These are phyloP conservation scores for Ptyas mucosa DNA, from an alignment of 2,113 vertebrate genomes.

Conservation along the genomic window DNA sequence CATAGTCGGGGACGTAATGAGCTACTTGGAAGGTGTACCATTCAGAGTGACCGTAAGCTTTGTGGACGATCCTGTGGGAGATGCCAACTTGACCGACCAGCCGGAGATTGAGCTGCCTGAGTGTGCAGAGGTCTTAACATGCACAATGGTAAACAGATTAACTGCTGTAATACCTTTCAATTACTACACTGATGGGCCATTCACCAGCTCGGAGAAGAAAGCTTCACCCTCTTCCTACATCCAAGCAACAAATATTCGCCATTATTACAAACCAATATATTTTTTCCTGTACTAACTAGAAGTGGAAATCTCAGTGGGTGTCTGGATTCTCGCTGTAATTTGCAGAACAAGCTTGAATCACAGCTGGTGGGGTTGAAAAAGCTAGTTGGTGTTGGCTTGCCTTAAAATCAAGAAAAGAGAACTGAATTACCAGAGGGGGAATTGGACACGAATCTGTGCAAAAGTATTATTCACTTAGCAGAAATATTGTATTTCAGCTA, in stretches of 20 bases:
- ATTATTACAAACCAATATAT: neutral
- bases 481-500: neutral
- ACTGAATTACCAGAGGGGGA: neutral
- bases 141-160: conserved; percentile 78
- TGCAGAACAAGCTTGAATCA: neutral
- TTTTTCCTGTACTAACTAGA: neutral
- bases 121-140: conserved; percentile 73
- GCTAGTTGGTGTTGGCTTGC: neutral
- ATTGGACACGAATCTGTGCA: neutral
- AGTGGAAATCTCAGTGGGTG: neutral
- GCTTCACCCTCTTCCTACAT: too few species aligned
- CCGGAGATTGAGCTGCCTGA: conserved; percentile 68
- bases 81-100: conserved; percentile 31
- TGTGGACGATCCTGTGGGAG: conserved; percentile 40
- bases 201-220: too few species aligned
- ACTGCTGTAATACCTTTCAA: neutral
- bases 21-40: conserved; percentile 78
- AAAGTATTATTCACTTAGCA: neutral
- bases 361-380: neutral
- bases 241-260: too few species aligned
- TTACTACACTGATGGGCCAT: neutral
- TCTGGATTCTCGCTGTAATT: neutral
- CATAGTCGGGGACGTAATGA: conserved; percentile 52
- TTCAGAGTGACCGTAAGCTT: conserved; percentile 71
- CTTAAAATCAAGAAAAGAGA: neutral